phyloP scores from a whole-genome alignment of 2,113 vertebrate genomes.

The Empidonax alnorum region DNA sequence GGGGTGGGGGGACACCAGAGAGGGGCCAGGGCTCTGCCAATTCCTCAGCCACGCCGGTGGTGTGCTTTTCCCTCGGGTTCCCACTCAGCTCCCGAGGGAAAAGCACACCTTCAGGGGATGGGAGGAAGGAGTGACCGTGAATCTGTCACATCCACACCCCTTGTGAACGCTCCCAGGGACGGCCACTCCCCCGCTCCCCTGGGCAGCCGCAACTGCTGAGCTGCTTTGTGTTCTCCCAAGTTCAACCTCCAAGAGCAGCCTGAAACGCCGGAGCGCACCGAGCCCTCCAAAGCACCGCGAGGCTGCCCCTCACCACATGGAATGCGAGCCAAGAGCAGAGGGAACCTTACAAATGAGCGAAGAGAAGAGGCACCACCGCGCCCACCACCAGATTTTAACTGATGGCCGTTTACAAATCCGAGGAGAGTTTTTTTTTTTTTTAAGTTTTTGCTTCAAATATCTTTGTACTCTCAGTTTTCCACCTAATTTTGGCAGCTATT shows the following conservation, averaged over 20 bases:
- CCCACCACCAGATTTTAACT: not conserved
- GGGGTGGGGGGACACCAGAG: not conserved
- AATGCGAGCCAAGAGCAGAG: not conserved
- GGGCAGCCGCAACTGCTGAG: not conserved
- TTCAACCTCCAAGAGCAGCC: not conserved
- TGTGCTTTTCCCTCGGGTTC: too few relatives aligned
- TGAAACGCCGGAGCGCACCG: not conserved
- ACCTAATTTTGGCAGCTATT: constrained; percentile 21
- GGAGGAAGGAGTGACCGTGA: not conserved
- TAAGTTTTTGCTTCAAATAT: not conserved
- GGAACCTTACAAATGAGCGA: not conserved
- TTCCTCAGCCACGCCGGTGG: not conserved
- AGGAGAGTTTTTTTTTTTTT: not conserved
- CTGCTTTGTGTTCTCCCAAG: not conserved
- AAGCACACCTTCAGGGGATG: not conserved
- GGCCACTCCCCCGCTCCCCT: not conserved
- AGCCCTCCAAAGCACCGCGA: not conserved
- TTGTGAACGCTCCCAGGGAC: not conserved
- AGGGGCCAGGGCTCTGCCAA: not conserved
- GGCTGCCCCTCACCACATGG: too few relatives aligned
- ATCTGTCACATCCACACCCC: not conserved
- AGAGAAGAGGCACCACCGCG: not conserved
- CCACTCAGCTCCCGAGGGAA: not conserved
- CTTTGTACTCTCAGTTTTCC: not conserved
- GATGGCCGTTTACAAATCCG: not conserved